Conservation (phyloP, 2,113 vertebrate genomes). For the Lutjanus erythropterus region DNA sequence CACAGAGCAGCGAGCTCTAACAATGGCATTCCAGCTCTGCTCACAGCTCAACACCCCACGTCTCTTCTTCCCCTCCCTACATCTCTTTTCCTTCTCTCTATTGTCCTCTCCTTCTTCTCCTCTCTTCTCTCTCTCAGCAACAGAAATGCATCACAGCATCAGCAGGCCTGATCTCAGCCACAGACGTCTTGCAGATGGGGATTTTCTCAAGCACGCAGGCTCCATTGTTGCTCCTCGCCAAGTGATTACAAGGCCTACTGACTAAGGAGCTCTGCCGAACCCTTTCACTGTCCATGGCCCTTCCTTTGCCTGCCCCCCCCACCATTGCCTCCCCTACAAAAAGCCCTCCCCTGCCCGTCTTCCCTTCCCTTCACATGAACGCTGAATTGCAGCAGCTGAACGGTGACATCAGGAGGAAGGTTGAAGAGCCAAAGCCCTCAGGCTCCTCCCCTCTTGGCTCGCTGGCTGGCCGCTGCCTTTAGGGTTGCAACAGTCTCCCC, state of each 20-base stretch:
- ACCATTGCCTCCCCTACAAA: constrained; percentile 11
- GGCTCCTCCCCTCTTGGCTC: constrained; percentile 53
- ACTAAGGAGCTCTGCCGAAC: constrained; percentile 42
- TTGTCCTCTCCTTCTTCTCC: constrained; percentile 30
- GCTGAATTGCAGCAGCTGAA: constrained; percentile 80
- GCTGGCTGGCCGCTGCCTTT: constrained; percentile 35
- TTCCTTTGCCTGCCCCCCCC: constrained; percentile 29
- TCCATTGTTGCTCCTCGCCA: constrained; percentile 65
- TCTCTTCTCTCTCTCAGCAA: constrained; percentile 8
- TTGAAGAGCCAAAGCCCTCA: constrained; percentile 60
- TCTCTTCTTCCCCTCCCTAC: constrained; percentile 26
- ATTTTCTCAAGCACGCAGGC: constrained; percentile 56
- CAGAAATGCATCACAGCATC: constrained; percentile 37
- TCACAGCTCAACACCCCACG: constrained; percentile 37
- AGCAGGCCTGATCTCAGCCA: constrained; percentile 20
- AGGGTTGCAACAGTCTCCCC: constrained; percentile 38
- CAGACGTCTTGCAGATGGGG: constrained; percentile 51
- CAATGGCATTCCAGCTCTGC: constrained; percentile 76
- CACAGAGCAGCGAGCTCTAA: constrained; percentile 58
- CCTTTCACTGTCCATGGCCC: constrained; percentile 67
- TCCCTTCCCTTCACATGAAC: constrained; percentile 47
- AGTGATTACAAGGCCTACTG: constrained; percentile 60
- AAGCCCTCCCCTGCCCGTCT: constrained; percentile 33
- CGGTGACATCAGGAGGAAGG: constrained; percentile 73
- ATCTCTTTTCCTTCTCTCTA: constrained; percentile 16